Conservation (phyloP, 1,140 invertebrate genomes). For the Thaumatotibia leucotreta region DNA sequence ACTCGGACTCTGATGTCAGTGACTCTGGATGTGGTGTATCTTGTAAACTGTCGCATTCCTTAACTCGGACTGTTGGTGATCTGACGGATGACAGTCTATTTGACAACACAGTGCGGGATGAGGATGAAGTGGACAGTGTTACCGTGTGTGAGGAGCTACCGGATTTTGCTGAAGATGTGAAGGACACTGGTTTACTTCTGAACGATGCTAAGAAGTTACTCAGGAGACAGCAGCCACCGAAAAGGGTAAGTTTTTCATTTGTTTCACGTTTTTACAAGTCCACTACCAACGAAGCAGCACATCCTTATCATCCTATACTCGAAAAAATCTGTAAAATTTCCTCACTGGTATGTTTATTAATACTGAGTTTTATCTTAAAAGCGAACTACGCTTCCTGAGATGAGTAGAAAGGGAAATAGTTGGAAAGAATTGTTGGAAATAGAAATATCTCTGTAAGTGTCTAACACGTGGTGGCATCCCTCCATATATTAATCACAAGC, state of each 20-base stretch:
- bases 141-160: slow-evolving; percentile 18
- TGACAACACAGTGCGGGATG: slow-evolving; percentile 12
- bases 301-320: no score
- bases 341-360: no score
- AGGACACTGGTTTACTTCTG: slow-evolving; percentile 31
- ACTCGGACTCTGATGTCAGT: slow-evolving; percentile 37
- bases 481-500: no score
- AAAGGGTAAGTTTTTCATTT: slow-evolving; percentile 42
- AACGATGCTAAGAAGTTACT: slow-evolving; percentile 36
- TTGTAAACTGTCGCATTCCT: slow-evolving; percentile 36
- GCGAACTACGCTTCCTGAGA: no score
- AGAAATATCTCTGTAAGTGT: no score
- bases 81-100: slow-evolving; percentile 57
- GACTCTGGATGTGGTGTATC: slow-evolving; percentile 38
- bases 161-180: slow-evolving; percentile 16
- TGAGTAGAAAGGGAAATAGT: no score
- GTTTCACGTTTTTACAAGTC: neutral
- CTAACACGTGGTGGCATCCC: no score
- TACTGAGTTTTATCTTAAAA: no score
- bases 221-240: slow-evolving; percentile 37
- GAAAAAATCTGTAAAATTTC: no score
- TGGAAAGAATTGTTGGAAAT: no score
- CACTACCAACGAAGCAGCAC: no score
- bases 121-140: slow-evolving; percentile 54
- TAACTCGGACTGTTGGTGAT: slow-evolving; percentile 54